These are phyloP conservation scores for Monodelphis domestica DNA, from an alignment of 2,797 vertebrate species.

Conservation along the genomic window DNA sequence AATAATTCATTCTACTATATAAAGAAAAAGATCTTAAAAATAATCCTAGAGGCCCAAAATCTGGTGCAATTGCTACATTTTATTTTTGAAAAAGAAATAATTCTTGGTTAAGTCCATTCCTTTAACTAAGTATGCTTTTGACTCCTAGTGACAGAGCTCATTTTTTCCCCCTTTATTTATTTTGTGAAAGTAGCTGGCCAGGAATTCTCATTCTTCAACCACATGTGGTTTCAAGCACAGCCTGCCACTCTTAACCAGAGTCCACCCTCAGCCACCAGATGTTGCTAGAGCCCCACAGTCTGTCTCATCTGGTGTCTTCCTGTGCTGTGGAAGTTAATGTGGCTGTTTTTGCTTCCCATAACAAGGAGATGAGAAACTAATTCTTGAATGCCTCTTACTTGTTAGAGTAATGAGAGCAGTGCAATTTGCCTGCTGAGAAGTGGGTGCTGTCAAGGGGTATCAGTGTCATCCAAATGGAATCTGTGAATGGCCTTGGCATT, in stretches of 20 bases:
- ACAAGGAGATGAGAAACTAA: fast-evolving
- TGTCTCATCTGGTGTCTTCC: not conserved
- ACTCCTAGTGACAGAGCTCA: not conserved
- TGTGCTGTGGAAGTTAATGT: fast-evolving
- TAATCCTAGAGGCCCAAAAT: too few relatives aligned
- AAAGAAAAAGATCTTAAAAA: not conserved
- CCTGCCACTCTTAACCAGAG: not conserved
- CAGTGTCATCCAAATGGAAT: not conserved
- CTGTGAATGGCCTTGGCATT: not conserved
- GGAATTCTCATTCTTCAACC: not conserved
- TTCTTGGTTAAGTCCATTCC: not conserved
- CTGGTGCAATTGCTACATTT: fast-evolving
- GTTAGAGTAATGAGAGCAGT: fast-evolving
- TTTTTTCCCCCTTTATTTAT: not conserved
- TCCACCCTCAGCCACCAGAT: not conserved
- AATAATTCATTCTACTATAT: not conserved
- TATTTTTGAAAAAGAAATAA: not conserved
- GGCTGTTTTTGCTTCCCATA: not conserved
- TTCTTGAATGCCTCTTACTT: fast-evolving
- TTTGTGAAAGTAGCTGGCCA: not conserved
- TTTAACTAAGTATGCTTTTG: fast-evolving
- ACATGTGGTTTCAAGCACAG: not conserved
- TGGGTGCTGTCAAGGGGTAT: not conserved
- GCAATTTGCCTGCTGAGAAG: not conserved
- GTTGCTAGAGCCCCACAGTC: not conserved